These are phyloP conservation scores for Agrilus mali DNA, from an alignment of 2,888 invertebrate species.

Conservation along the genomic window DNA sequence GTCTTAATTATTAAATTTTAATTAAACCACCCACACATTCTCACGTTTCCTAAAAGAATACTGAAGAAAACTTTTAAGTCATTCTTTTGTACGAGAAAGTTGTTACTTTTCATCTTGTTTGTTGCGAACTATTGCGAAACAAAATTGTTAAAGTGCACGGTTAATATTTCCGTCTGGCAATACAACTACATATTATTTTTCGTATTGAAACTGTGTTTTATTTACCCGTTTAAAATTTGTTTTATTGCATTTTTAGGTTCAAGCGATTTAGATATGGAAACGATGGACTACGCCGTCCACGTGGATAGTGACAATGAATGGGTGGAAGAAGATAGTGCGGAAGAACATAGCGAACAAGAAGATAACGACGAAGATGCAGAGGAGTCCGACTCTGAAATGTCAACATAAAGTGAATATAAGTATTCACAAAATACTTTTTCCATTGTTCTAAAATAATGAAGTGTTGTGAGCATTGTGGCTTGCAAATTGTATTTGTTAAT, in stretches of 20 bases:
- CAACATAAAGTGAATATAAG: slow-evolving; percentile 3
- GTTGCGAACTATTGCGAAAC: no score
- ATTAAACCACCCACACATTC: no score
- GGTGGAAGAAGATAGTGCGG: slow-evolving; percentile 28
- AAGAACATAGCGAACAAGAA: slow-evolving; percentile 13
- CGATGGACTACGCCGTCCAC: slow-evolving; percentile 22
- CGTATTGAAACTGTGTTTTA: background rate
- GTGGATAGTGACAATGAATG: slow-evolving; percentile 30
- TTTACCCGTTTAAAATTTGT: background rate
- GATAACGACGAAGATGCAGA: slow-evolving; percentile 11
- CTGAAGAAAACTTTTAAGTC: no score
- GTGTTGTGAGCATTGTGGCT: no score
- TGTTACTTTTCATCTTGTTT: background rate
- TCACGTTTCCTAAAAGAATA: no score
- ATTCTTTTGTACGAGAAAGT: background rate
- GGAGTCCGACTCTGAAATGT: slow-evolving; percentile 15
- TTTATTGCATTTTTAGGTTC: slow-evolving; percentile 18
- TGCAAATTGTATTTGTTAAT: no score
- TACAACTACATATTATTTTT: background rate
- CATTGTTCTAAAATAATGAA: no score
- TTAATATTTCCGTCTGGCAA: no score
- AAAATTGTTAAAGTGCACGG: no score
- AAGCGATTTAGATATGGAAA: slow-evolving; percentile 28
- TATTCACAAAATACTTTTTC: no score
- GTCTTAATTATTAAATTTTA: no score